Evolutionary conservation across 2,113 vertebrate species (phyloP).

Genomic region (Grallaria varia): DNA sequence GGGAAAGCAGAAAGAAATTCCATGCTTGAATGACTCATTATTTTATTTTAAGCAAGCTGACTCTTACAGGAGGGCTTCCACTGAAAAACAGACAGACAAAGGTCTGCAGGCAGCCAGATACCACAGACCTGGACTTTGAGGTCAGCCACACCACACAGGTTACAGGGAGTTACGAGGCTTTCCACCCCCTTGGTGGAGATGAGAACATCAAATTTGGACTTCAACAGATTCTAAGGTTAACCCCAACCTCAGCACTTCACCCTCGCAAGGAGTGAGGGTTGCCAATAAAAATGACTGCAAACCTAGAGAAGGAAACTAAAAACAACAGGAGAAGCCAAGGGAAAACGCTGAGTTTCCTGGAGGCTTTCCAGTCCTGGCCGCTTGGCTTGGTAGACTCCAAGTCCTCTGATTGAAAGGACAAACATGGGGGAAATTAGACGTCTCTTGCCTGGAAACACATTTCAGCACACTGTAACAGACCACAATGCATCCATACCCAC

Average conservation of each 20-base stretch:
- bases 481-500: background rate
- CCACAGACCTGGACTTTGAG: background rate
- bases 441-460: background rate
- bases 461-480: background rate
- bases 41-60: background rate
- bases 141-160: background rate
- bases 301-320: background rate
- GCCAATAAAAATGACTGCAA: slow-evolving; percentile 1
- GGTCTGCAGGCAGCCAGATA: background rate
- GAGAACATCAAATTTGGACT: background rate
- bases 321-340: background rate
- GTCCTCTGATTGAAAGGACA: background rate
- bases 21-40: background rate
- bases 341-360: slow-evolving; percentile 27
- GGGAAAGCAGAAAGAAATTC: slow-evolving; percentile 1
- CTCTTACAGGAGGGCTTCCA: background rate
- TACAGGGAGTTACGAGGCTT: background rate
- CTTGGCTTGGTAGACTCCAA: background rate
- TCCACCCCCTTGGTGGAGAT: fast-evolving
- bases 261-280: background rate
- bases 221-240: background rate
- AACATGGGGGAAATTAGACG: background rate
- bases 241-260: background rate
- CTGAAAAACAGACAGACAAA: background rate
- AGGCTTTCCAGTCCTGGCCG: background rate